Evolutionary conservation across 2,888 invertebrate species (phyloP).

Genomic region (Choristoneura rosaceana): DNA sequence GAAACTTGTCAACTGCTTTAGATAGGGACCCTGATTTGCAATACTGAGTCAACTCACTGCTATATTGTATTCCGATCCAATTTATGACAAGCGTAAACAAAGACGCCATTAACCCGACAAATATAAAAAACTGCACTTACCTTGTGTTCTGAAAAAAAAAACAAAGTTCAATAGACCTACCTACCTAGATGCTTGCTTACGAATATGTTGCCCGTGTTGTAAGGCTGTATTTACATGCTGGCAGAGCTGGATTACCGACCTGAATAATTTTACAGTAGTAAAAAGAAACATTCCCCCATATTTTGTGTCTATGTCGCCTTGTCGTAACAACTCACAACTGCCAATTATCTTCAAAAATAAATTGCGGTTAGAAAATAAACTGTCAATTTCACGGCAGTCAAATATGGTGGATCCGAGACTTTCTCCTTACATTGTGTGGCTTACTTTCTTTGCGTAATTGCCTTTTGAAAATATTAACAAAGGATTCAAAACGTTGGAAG

Average conservation of each 20-base stretch:
- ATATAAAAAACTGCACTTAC: too few relatives aligned
- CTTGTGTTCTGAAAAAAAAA: too few relatives aligned
- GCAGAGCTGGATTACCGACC: neutral
- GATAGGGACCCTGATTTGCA: too few relatives aligned
- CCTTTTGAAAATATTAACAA: conserved; percentile 64
- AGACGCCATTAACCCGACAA: too few relatives aligned
- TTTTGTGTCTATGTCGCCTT: conserved; percentile 13
- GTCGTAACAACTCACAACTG: conserved; percentile 39
- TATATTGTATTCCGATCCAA: too few relatives aligned
- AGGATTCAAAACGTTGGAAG: conserved; percentile 74
- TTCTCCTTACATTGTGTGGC: conserved; percentile 72
- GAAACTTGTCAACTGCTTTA: too few relatives aligned
- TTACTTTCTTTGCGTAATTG: conserved; percentile 78
- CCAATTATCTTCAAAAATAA: conserved; percentile 57
- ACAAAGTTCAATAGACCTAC: too few relatives aligned
- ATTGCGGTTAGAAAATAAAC: conserved; percentile 69
- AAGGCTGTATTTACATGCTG: too few relatives aligned
- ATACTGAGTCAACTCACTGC: too few relatives aligned
- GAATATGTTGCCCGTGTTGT: neutral
- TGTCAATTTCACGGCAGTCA: conserved; percentile 75
- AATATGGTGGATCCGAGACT: conserved; percentile 64
- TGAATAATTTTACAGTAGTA: neutral
- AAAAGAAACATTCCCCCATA: neutral
- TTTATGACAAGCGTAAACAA: too few relatives aligned
- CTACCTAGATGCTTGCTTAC: too few relatives aligned